Percentiles rank a stretch among this genome's conserved stretches.
phyloP scores from a whole-genome alignment of 1,140 invertebrate species.

The Solenopsis fugax region DNA sequence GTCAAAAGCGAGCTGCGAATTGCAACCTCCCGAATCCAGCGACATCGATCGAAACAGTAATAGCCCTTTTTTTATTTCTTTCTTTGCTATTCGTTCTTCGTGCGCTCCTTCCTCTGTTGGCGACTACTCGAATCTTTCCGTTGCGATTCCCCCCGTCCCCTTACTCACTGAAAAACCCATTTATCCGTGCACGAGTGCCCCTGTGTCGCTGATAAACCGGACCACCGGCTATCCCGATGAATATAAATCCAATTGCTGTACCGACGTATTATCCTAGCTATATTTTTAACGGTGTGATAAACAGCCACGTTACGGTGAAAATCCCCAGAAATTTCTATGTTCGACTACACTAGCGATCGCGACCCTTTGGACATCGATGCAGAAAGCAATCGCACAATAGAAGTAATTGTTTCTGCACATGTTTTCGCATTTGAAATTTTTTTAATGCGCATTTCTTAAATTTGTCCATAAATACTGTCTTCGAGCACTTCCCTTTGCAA shows the following conservation, averaged over 20 bases:
- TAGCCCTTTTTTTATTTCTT: slow-evolving; percentile 68
- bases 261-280: slow-evolving; percentile 57
- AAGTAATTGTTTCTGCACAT: slow-evolving; percentile 18
- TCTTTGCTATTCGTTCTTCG: slow-evolving; percentile 14
- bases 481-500: background rate
- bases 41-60: slow-evolving; percentile 78
- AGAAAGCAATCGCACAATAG: background rate
- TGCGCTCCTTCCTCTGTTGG: slow-evolving; percentile 23
- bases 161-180: slow-evolving; percentile 73
- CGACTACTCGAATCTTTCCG: slow-evolving; percentile 53
- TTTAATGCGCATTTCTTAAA: background rate
- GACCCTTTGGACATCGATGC: background rate
- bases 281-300: slow-evolving; percentile 62
- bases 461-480: background rate
- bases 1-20: slow-evolving; percentile 19
- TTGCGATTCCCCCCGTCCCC: slow-evolving; percentile 1
- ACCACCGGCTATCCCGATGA: slow-evolving; percentile 70
- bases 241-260: slow-evolving; percentile 76
- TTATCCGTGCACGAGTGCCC: slow-evolving; percentile 70
- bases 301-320: slow-evolving; percentile 46
- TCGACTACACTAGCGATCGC: background rate
- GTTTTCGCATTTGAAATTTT: background rate
- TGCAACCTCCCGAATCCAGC: slow-evolving; percentile 27
- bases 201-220: slow-evolving; percentile 74
- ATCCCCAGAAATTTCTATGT: slow-evolving; percentile 38